A percentile compares a stretch with the other conserved stretches of the same genome.
Evolutionary conservation across 1,140 invertebrate genomes (phyloP).

Genomic region (Atta colombica): DNA sequence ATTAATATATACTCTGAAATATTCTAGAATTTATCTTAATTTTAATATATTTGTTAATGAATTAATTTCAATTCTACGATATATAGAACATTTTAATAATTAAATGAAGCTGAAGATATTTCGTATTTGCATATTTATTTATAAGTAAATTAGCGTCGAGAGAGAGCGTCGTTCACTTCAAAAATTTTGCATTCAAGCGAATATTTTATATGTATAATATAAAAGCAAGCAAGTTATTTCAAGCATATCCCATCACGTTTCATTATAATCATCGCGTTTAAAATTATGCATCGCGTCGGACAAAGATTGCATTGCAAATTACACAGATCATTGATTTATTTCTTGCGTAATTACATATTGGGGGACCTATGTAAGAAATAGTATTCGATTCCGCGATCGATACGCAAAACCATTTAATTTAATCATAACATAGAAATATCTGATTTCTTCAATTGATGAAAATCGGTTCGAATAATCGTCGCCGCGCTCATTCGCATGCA

Average conservation of each 20-base stretch:
- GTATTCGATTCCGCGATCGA: neutral
- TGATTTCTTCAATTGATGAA: slow-evolving; percentile 2
- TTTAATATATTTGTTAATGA: no score
- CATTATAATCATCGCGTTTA: slow-evolving; percentile 39
- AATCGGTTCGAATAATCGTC: neutral
- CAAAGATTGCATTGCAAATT: slow-evolving; percentile 49
- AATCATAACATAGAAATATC: neutral
- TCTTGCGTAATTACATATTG: slow-evolving; percentile 21
- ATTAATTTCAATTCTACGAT: neutral
- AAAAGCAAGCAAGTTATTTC: neutral
- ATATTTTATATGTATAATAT: slow-evolving; percentile 18
- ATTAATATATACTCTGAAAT: neutral
- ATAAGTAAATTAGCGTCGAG: neutral
- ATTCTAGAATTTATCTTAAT: neutral
- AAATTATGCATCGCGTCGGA: slow-evolving; percentile 40
- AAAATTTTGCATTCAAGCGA: neutral
- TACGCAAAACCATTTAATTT: neutral
- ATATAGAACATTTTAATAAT: neutral
- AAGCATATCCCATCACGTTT: slow-evolving; percentile 10
- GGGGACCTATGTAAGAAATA: neutral
- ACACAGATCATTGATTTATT: slow-evolving; percentile 54
- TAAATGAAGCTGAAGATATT: neutral
- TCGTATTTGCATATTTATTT: neutral
- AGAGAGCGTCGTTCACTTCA: neutral
- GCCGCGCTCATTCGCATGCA: neutral